Conservation (phyloP, 64 coral and sea anemone genomes). For the Montipora sp. region DNA sequence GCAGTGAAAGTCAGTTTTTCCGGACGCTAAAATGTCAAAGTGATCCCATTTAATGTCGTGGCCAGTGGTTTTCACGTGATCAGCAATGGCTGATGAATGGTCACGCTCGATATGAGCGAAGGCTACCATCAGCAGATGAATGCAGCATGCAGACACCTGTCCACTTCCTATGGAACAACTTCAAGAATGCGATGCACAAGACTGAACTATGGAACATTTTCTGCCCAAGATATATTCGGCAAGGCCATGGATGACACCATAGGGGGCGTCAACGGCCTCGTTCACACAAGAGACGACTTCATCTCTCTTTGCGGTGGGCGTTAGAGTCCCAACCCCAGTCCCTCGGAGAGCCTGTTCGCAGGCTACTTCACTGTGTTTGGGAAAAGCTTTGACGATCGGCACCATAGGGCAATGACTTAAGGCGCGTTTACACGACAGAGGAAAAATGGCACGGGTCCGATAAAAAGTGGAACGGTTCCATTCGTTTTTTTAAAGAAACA, state of each 20-base stretch:
- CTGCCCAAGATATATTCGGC: conserved; percentile 63
- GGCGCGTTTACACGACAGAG: too few species aligned
- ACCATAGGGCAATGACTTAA: too few species aligned
- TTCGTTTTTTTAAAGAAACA: too few species aligned
- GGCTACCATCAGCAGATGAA: conserved; percentile 66
- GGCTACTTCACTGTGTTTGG: conserved; percentile 10
- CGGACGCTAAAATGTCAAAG: too few species aligned
- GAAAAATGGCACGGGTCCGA: too few species aligned
- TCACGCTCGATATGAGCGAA: conserved; percentile 67
- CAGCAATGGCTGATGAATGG: too few species aligned
- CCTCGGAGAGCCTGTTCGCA: too few species aligned
- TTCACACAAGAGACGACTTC: conserved; percentile 63
- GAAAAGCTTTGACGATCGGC: background rate
- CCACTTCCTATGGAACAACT: conserved; percentile 64
- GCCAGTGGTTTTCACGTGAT: too few species aligned
- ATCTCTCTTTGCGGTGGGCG: background rate
- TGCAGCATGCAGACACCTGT: conserved; percentile 30
- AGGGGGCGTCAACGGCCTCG: background rate
- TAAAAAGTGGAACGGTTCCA: too few species aligned
- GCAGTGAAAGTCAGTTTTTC: too few species aligned
- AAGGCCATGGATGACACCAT: conserved; percentile 67
- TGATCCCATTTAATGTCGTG: too few species aligned
- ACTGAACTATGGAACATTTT: conserved; percentile 59
- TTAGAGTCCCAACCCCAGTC: too few species aligned
- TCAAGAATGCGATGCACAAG: conserved; percentile 58